These are phyloP conservation scores for Brachynemurus nebulosus DNA, from an alignment of 2,888 invertebrate species.

Conservation along the genomic window DNA sequence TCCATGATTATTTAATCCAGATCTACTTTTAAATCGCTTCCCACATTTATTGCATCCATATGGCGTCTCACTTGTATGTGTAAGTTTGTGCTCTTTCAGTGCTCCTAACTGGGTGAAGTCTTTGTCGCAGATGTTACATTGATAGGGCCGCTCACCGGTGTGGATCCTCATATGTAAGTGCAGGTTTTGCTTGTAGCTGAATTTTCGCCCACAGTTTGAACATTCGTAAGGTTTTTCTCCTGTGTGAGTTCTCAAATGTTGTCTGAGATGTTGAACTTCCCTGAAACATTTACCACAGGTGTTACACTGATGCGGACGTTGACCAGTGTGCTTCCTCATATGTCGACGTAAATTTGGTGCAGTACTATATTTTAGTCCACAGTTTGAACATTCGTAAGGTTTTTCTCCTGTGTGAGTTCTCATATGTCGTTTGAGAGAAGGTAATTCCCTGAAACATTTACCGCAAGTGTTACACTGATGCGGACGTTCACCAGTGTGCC, in stretches of 20 bases:
- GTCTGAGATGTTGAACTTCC: not conserved
- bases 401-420: constrained; percentile 5
- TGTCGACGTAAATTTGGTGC: not conserved
- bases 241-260: not conserved
- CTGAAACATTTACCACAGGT: not conserved
- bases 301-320: not conserved
- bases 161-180: constrained; percentile 1
- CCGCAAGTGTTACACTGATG: constrained; percentile 5
- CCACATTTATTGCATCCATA: not conserved
- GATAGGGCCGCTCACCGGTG: constrained; percentile 1
- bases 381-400: not conserved
- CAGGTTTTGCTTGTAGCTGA: not conserved
- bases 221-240: constrained; percentile 3
- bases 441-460: constrained; percentile 2
- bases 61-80: not conserved
- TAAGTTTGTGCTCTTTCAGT: too few species aligned
- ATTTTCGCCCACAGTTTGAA: not conserved
- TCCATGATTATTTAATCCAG: not conserved
- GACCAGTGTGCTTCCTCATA: not conserved
- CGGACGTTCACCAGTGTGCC: constrained; percentile 9
- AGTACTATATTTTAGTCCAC: not conserved
- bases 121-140: constrained; percentile 2
- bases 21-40: not conserved
- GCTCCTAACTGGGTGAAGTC: too few species aligned
- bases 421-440: not conserved